A percentile compares a stretch with the other conserved stretches of the same genome.
phyloP scores from a whole-genome alignment of 2,113 vertebrate species.

The Antennarius striatus region DNA sequence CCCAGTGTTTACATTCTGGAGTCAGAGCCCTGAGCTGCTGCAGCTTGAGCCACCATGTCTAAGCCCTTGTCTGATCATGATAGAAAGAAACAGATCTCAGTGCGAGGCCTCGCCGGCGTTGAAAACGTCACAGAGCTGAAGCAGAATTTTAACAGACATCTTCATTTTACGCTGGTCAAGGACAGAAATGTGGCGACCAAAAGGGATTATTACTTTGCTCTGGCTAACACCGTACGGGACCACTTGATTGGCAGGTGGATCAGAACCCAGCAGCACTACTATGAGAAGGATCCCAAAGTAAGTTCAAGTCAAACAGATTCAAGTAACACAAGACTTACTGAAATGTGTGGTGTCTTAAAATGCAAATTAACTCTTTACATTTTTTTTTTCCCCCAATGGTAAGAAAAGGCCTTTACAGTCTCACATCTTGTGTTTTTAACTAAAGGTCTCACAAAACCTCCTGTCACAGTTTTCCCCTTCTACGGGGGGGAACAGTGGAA shows the following conservation, averaged over 20 bases:
- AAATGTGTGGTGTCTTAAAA: no score
- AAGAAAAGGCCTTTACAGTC: neutral
- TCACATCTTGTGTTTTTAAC: neutral
- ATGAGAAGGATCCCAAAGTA: slow-evolving; percentile 94
- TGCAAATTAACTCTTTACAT: neutral
- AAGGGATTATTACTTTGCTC: slow-evolving; percentile 90
- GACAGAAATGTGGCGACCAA: slow-evolving; percentile 89
- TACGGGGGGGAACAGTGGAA: neutral
- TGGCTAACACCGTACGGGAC: slow-evolving; percentile 89
- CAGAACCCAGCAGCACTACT: slow-evolving; percentile 93
- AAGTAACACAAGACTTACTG: neutral
- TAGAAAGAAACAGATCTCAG: slow-evolving; percentile 87
- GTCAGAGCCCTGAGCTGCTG: slow-evolving; percentile 41
- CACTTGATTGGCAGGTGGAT: slow-evolving; percentile 91
- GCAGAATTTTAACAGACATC: slow-evolving; percentile 88
- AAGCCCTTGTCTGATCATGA: slow-evolving; percentile 88
- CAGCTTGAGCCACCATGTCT: slow-evolving; percentile 78
- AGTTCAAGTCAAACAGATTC: slow-evolving; percentile 29
- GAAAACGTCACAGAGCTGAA: slow-evolving; percentile 89
- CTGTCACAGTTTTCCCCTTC: neutral
- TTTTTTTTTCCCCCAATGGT: neutral
- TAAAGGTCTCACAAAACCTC: neutral
- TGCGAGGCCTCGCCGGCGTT: slow-evolving; percentile 88
- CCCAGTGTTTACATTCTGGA: slow-evolving; percentile 48
- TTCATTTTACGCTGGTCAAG: slow-evolving; percentile 91